Evolutionary conservation across 92 coral and sea anemone species (phyloP).

Genomic region (Umimayanthus kanabou): DNA sequence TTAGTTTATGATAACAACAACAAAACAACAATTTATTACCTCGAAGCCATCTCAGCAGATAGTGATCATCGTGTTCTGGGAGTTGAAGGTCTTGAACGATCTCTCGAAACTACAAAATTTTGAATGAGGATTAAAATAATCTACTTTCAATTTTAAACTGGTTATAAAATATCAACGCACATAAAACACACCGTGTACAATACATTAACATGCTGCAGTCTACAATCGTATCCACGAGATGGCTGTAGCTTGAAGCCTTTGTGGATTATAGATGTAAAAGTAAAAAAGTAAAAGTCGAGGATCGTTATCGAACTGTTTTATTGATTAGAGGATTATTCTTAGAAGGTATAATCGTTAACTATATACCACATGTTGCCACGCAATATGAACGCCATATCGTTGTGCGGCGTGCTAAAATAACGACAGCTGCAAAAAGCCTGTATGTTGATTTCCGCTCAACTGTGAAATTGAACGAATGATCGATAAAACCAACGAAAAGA

Average conservation of each 20-base stretch:
- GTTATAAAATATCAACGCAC: not conserved
- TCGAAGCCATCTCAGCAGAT: conserved; percentile 81
- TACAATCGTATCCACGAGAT: too few species aligned
- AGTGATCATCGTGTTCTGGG: conserved; percentile 65
- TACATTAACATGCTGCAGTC: not conserved
- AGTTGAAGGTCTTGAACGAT: conserved; percentile 61
- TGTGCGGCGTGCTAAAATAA: too few species aligned
- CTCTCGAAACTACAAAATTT: conserved; percentile 55
- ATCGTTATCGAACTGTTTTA: not conserved
- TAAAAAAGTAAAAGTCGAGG: too few species aligned
- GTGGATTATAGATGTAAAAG: too few species aligned
- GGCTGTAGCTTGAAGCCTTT: too few species aligned
- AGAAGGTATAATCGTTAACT: not conserved
- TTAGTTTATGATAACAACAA: not conserved
- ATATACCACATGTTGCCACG: not conserved
- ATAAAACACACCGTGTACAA: not conserved
- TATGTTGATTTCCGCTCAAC: not conserved
- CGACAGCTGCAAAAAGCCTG: not conserved
- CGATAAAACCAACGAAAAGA: not conserved
- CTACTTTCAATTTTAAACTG: not conserved
- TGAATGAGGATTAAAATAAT: not conserved
- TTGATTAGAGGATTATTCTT: not conserved
- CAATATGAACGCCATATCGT: not conserved
- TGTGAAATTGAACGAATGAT: not conserved
- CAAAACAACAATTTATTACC: conserved; percentile 41